phyloP scores from a whole-genome alignment of 2,113 vertebrate genomes.

The Macroglossus sobrinus region DNA sequence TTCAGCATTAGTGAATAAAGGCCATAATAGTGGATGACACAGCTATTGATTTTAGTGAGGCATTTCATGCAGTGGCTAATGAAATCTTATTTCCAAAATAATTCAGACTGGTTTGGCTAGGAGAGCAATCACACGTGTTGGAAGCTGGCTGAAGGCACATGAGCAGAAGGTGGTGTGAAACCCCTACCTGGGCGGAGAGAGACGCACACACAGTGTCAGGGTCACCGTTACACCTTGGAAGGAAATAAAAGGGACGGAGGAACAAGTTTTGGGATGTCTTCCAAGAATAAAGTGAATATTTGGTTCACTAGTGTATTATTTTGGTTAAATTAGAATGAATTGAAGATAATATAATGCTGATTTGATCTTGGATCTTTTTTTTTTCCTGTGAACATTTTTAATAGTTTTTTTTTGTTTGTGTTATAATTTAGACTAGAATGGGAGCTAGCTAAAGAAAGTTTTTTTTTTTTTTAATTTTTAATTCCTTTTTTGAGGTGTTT shows the following conservation, averaged over 20 bases:
- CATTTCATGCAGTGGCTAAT: constrained; percentile 18
- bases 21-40: neutral
- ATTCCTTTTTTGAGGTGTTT: neutral
- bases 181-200: too few species aligned
- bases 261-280: neutral
- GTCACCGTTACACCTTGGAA: neutral
- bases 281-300: neutral
- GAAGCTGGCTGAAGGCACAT: neutral
- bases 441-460: neutral
- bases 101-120: neutral
- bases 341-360: neutral
- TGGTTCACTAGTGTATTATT: neutral
- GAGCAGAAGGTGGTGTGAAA: neutral
- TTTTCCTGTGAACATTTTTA: neutral
- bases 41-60: constrained; percentile 23
- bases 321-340: neutral
- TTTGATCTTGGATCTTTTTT: neutral
- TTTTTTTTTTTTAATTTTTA: neutral
- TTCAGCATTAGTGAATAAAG: neutral
- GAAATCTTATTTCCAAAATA: constrained; percentile 35
- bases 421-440: neutral
- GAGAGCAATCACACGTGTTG: neutral
- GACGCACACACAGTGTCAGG: neutral
- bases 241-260: neutral
- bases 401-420: neutral